Percentiles rank a stretch among this genome's conserved stretches.
Conservation (phyloP, 2,113 vertebrate genomes). For the Grus americana region DNA sequence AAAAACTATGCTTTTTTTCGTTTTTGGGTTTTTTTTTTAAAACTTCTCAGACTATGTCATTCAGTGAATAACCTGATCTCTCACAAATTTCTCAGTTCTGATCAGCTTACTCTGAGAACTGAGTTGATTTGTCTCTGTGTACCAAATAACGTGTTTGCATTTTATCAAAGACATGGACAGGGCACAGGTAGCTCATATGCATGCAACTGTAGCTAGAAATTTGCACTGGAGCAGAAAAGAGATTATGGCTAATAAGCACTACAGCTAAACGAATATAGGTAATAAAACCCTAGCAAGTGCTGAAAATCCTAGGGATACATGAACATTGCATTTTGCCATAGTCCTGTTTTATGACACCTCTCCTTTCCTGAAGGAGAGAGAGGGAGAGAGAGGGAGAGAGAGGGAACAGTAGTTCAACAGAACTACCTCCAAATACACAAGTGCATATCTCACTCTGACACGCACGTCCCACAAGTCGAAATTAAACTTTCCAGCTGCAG, state of each 20-base stretch:
- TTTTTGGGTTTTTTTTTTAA: neutral
- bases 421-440: neutral
- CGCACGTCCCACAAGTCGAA: neutral
- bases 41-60: neutral
- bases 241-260: neutral
- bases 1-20: neutral
- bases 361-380: neutral
- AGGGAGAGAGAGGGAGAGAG: neutral
- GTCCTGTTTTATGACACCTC: neutral
- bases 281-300: neutral
- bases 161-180: neutral
- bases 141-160: rapidly evolving
- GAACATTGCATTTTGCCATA: neutral
- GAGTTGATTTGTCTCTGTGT: neutral
- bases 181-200: neutral
- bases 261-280: neutral
- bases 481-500: neutral
- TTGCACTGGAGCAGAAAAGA: neutral
- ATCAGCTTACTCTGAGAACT: neutral
- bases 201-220: neutral
- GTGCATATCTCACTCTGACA: neutral
- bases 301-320: neutral
- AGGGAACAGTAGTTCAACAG: neutral
- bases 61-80: neutral
- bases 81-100: neutral